These are phyloP conservation scores for Alca torda DNA, from an alignment of 2,797 vertebrate genomes.

Conservation along the genomic window DNA sequence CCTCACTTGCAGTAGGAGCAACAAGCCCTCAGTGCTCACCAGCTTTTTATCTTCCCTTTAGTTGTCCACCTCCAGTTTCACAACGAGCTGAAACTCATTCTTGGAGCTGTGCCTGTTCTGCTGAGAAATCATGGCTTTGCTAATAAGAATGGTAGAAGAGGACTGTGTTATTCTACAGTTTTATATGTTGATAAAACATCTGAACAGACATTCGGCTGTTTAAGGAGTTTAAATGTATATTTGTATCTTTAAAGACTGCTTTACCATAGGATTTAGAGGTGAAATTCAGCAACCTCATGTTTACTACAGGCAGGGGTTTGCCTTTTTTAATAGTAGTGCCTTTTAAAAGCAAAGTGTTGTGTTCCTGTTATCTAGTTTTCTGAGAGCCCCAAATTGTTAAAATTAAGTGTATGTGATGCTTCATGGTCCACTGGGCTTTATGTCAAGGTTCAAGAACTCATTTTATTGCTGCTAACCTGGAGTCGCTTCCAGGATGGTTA, in stretches of 20 bases:
- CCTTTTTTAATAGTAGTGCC: background rate
- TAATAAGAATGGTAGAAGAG: background rate
- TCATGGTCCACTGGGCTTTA: background rate
- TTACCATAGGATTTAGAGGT: background rate
- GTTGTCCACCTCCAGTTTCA: background rate
- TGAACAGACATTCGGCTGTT: background rate
- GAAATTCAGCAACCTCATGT: background rate
- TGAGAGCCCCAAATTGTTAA: background rate
- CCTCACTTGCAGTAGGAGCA: background rate
- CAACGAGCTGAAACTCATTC: background rate
- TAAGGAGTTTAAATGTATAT: background rate
- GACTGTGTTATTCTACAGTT: background rate
- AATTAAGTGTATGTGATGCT: background rate
- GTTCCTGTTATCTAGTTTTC: conserved; percentile 13
- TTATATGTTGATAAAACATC: background rate
- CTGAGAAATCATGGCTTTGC: background rate
- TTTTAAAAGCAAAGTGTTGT: background rate
- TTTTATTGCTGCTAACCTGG: background rate
- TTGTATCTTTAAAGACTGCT: background rate
- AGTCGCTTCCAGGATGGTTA: background rate
- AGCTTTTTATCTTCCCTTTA: background rate
- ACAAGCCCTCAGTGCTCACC: background rate
- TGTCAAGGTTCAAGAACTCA: conserved; percentile 8
- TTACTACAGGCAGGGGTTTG: background rate
- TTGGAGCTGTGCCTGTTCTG: background rate